phyloP scores from a whole-genome alignment of 2,797 vertebrate species.

The Champsocephalus esox region DNA sequence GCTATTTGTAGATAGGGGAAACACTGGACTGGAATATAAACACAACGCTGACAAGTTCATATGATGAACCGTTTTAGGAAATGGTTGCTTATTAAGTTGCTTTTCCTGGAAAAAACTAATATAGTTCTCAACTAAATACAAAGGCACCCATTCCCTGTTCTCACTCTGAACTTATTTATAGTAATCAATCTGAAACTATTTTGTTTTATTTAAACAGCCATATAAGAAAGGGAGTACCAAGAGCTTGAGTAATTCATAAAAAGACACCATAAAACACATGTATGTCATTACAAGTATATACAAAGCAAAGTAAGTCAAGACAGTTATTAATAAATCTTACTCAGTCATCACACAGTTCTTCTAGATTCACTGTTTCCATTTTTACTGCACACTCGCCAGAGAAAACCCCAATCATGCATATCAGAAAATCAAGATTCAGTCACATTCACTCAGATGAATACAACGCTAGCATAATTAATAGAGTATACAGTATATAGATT shows the following conservation, averaged over 20 bases:
- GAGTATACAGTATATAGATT: no score
- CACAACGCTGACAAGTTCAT: not conserved
- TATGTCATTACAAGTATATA: not conserved
- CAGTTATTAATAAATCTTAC: not conserved
- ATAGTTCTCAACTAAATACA: no score
- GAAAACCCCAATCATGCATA: conserved; percentile 7
- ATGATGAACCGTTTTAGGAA: not conserved
- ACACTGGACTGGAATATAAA: not conserved
- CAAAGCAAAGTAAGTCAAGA: not conserved
- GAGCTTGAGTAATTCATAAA: no score
- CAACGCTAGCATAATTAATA: no score
- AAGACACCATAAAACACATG: not conserved
- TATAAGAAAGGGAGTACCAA: no score
- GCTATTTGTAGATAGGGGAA: no score
- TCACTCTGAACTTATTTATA: no score
- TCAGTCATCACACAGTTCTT: not conserved
- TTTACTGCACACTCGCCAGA: not conserved
- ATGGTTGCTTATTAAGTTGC: not conserved
- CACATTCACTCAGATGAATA: no score
- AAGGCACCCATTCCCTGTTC: no score
- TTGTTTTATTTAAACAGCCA: no score
- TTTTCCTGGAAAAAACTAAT: no score
- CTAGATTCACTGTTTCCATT: not conserved
- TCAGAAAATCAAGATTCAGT: not conserved
- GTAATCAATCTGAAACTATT: no score